Evolutionary conservation across 2,113 vertebrate species (phyloP), one percentile per base, ranked within the genome.

Genomic region (Dipodomys merriami): DNA sequence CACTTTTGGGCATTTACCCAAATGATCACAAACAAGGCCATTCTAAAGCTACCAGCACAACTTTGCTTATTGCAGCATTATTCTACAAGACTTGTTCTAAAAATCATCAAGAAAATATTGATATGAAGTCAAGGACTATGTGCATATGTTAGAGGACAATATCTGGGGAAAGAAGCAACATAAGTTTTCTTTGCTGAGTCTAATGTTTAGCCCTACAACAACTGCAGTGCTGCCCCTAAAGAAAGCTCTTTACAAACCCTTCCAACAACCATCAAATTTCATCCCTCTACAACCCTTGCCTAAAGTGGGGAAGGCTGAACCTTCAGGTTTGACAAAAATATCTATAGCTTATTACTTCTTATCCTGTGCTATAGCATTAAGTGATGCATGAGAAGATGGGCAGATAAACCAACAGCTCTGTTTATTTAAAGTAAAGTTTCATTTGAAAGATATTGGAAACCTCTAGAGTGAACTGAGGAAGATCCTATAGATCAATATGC

Each of bases 41-140:
- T 39, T 39, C 39, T 39, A 39, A 39, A 39, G 39, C 39, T 39
- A 39, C 39, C 39, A 39, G 39, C 39, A 39, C 39, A 39, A 39
- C 5, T 39, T 5, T 39, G 39, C 39, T 39, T 39, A 39, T 39
- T 39, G 3, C 39, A 39, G 39, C 3, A 39, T 39, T 39, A 39
- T 39, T 39, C 62, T 53, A 30, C 82, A 30, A 74, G 67, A 90
- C 86, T 94, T 80, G 84, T 69, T 64, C 68, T 71, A 85, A 94
- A 20, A 69, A 86, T 79, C 30, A 72, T 77, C 60, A 86, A 46
- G 53, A 57, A 80, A 25, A 67, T n/a, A 68, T 4, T 81, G 90
- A 44, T 49, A 79, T 93, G 67, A 76, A 91, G n/a, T 83, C 62
- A 69, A 57, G 7, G 18, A 67, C 62, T 27, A 8, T 15, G 62